Conservation (phyloP, 2,113 vertebrate species). For the Tenebrosternarchus preto region DNA sequence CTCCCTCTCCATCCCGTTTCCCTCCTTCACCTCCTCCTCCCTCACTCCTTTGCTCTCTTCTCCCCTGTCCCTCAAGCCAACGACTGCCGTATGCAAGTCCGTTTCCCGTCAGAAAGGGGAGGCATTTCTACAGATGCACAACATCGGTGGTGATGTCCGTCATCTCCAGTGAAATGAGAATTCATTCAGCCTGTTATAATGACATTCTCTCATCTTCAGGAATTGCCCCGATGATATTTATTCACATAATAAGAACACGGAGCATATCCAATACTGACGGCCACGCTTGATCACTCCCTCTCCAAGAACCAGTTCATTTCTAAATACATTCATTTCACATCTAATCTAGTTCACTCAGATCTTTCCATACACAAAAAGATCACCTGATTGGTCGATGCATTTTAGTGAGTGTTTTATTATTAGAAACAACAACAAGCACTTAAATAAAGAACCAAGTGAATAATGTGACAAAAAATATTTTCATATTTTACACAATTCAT, state of each 20-base stretch:
- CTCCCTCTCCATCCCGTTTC: slow-evolving; percentile 13
- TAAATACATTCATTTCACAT: background rate
- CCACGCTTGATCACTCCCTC: slow-evolving; percentile 1
- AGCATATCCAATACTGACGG: background rate
- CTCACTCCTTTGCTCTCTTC: background rate
- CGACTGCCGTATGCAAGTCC: slow-evolving; percentile 14
- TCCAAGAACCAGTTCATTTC: background rate
- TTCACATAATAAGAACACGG: background rate
- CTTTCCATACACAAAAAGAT: background rate
- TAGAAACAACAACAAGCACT: background rate
- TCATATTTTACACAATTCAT: slow-evolving; percentile 7
- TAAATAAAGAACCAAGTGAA: background rate
- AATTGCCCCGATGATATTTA: slow-evolving; percentile 30
- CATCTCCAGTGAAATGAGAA: slow-evolving; percentile 4
- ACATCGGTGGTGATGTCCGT: slow-evolving; percentile 7
- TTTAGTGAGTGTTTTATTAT: background rate
- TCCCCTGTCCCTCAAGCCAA: slow-evolving; percentile 1
- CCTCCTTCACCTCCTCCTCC: slow-evolving; percentile 8
- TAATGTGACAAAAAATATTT: background rate
- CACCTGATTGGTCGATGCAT: background rate
- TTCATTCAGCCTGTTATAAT: slow-evolving; percentile 22
- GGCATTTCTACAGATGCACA: slow-evolving; percentile 3
- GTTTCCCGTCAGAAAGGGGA: background rate
- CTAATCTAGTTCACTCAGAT: background rate
- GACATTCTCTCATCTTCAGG: slow-evolving; percentile 22